These are phyloP conservation scores for Tragelaphus scriptus DNA, from an alignment of 2,113 vertebrate species.

Conservation along the genomic window DNA sequence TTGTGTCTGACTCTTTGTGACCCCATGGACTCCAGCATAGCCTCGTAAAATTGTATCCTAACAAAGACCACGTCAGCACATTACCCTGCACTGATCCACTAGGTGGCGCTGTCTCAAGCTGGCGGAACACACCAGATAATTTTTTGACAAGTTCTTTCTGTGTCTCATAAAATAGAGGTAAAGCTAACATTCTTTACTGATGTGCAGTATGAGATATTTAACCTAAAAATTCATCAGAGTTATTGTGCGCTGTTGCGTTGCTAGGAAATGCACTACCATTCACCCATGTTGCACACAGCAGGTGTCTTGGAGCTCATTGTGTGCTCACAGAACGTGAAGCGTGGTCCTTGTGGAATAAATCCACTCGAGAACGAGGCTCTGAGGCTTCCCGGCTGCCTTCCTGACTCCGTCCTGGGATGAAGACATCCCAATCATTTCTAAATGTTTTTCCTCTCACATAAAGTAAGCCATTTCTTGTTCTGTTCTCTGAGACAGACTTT, in stretches of 20 bases:
- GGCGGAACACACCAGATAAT: neutral
- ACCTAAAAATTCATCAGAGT: neutral
- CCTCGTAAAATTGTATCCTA: neutral
- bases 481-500: neutral
- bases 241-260: neutral
- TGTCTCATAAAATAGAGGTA: neutral
- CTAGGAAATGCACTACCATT: neutral
- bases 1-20: neutral
- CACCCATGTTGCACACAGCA: accelerated
- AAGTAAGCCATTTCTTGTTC: neutral
- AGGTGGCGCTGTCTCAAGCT: neutral
- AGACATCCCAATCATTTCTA: neutral
- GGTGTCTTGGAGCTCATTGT: accelerated
- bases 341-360: neutral
- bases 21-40: neutral
- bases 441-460: neutral
- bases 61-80: neutral
- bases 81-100: neutral
- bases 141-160: neutral
- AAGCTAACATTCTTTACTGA: neutral
- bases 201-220: neutral
- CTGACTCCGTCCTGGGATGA: neutral
- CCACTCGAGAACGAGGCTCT: neutral
- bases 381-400: neutral
- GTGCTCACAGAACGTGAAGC: accelerated